These are phyloP conservation scores for Melitaea cinxia DNA, from an alignment of 1,140 invertebrate species.

Conservation along the genomic window DNA sequence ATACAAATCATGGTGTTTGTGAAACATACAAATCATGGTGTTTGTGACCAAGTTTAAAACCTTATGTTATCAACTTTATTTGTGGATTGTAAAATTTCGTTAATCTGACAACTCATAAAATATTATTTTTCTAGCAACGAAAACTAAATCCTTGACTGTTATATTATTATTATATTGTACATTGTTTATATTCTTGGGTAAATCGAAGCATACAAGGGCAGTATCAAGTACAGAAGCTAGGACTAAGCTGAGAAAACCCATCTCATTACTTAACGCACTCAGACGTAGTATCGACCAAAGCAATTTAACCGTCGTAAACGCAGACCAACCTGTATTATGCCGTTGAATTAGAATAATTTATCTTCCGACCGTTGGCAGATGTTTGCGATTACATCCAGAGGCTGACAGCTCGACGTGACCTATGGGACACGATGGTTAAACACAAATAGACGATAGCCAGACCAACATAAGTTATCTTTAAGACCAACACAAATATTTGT, in stretches of 20 bases:
- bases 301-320: background rate
- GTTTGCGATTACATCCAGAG: background rate
- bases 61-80: no score
- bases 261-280: background rate
- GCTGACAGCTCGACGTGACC: background rate
- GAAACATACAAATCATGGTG: no score
- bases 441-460: background rate
- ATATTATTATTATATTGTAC: no score
- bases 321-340: background rate
- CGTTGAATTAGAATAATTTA: background rate
- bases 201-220: no score
- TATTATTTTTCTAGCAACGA: no score
- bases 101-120: no score
- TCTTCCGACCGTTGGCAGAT: background rate
- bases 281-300: background rate
- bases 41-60: no score
- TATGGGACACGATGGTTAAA: background rate
- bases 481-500: background rate
- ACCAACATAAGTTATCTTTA: background rate
- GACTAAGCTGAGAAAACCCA: background rate
- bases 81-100: no score
- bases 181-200: no score
- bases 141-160: no score
- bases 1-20: no score
- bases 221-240: no score